Percentiles rank a stretch among this genome's conserved stretches.
phyloP scores from a whole-genome alignment of 2,113 vertebrate species.

The Origma solitaria region DNA sequence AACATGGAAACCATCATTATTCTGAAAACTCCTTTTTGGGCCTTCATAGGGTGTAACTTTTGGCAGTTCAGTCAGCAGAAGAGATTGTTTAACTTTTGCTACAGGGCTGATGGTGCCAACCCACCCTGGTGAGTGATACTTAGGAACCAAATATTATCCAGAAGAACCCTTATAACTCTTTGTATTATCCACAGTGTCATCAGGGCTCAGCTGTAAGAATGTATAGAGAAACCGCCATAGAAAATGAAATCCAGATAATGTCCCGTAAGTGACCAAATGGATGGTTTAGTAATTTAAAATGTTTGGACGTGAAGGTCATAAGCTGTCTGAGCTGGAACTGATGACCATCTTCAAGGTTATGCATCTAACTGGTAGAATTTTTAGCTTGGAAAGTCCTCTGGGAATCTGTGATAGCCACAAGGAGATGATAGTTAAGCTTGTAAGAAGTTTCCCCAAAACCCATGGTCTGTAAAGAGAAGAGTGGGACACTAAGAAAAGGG shows the following conservation, averaged over 20 bases:
- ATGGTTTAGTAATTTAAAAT: not conserved
- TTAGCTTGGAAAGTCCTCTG: not conserved
- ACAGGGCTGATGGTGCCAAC: not conserved
- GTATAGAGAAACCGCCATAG: not conserved
- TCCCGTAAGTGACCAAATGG: not conserved
- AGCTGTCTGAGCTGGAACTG: not conserved
- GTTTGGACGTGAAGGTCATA: not conserved
- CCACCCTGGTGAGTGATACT: rapidly evolving
- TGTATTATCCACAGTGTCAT: not conserved
- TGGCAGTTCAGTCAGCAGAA: not conserved
- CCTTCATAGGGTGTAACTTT: not conserved
- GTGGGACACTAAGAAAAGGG: not conserved
- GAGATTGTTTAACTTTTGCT: not conserved
- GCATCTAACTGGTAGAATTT: not conserved
- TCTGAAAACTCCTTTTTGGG: not conserved
- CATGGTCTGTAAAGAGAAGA: not conserved
- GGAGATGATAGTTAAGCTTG: not conserved
- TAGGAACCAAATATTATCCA: not conserved
- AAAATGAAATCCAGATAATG: not conserved
- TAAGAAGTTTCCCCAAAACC: not conserved
- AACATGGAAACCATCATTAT: not conserved
- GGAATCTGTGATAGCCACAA: not conserved
- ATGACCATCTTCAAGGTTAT: not conserved
- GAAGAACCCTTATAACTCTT: not conserved
- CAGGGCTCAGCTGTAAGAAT: not conserved